These are phyloP conservation scores for Nymphalis polychloros DNA, from an alignment of 2,888 invertebrate species.

Conservation along the genomic window DNA sequence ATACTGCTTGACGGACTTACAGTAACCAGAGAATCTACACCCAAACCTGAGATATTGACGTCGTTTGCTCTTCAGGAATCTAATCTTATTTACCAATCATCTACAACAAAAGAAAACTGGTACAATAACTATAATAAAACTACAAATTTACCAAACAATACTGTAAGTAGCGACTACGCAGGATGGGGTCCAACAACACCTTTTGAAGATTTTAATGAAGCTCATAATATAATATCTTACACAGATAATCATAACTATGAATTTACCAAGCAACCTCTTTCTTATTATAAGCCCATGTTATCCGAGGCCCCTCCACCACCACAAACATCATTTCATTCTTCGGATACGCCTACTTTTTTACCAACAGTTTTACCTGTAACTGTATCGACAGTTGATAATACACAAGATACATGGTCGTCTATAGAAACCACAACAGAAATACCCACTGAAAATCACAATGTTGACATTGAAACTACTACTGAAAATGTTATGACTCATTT, in stretches of 20 bases:
- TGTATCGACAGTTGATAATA: slow-evolving; percentile 41
- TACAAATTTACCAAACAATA: slow-evolving; percentile 52
- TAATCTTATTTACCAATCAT: slow-evolving; percentile 85
- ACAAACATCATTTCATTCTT: slow-evolving; percentile 50
- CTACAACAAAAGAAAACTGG: slow-evolving; percentile 78
- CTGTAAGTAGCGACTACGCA: slow-evolving; percentile 73
- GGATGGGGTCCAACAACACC: slow-evolving; percentile 78
- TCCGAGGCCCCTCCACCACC: slow-evolving; percentile 62
- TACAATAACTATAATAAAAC: slow-evolving; percentile 59
- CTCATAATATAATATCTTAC: slow-evolving; percentile 63
- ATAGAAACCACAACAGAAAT: slow-evolving; percentile 52
- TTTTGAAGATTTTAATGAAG: slow-evolving; percentile 64
- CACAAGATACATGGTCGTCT: slow-evolving; percentile 49
- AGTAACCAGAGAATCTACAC: slow-evolving; percentile 50
- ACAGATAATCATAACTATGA: slow-evolving; percentile 51
- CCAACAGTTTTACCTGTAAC: slow-evolving; percentile 63
- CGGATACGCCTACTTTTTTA: slow-evolving; percentile 55
- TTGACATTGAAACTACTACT: slow-evolving; percentile 57
- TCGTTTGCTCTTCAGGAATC: slow-evolving; percentile 83
- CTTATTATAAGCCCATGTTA: slow-evolving; percentile 67
- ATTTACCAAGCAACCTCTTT: slow-evolving; percentile 54
- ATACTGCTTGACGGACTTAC: slow-evolving; percentile 49
- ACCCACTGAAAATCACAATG: slow-evolving; percentile 50
- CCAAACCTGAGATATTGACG: slow-evolving; percentile 50
- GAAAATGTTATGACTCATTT: slow-evolving; percentile 46